Evolutionary conservation across 2,888 invertebrate species (phyloP).

Genomic region (Noctua pronuba): DNA sequence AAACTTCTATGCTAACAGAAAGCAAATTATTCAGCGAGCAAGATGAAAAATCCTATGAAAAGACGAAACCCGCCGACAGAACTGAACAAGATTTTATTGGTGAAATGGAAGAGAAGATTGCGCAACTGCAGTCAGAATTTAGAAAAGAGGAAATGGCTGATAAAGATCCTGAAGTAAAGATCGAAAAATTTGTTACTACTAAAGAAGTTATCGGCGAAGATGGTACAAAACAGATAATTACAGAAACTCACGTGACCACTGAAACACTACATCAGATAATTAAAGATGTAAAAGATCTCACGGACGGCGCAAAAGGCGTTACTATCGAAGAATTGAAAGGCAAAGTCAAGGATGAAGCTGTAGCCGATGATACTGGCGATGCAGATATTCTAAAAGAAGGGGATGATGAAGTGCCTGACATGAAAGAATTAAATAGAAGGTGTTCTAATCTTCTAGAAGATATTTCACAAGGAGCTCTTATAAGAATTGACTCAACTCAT

Average conservation of each 20-base stretch:
- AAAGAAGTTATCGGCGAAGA: conserved; percentile 57
- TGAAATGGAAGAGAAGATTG: conserved; percentile 79
- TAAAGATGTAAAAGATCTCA: conserved; percentile 17
- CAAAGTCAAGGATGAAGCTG: conserved; percentile 34
- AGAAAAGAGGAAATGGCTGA: conserved; percentile 73
- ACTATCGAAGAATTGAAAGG: conserved; percentile 23
- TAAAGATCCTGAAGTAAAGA: conserved; percentile 50
- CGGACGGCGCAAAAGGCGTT: conserved; percentile 15
- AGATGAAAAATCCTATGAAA: conserved; percentile 81
- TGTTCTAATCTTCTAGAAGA: conserved; percentile 89
- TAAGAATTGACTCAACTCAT: conserved; percentile 87
- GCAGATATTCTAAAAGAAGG: conserved; percentile 62
- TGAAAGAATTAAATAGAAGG: conserved; percentile 87
- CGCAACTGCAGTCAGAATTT: conserved; percentile 77
- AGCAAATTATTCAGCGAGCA: conserved; percentile 84
- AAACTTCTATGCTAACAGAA: conserved; percentile 85
- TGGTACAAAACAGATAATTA: conserved; percentile 64
- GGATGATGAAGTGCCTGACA: conserved; percentile 83
- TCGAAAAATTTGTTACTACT: conserved; percentile 58
- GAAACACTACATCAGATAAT: conserved; percentile 28
- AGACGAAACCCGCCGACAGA: conserved; percentile 75
- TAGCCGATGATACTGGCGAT: conserved; percentile 32
- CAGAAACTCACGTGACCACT: conserved; percentile 52
- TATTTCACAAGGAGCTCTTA: conserved; percentile 88
- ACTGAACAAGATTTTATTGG: conserved; percentile 78